Evolutionary conservation across 2,888 invertebrate genomes (phyloP).

Genomic region (Onchidella celtica): DNA sequence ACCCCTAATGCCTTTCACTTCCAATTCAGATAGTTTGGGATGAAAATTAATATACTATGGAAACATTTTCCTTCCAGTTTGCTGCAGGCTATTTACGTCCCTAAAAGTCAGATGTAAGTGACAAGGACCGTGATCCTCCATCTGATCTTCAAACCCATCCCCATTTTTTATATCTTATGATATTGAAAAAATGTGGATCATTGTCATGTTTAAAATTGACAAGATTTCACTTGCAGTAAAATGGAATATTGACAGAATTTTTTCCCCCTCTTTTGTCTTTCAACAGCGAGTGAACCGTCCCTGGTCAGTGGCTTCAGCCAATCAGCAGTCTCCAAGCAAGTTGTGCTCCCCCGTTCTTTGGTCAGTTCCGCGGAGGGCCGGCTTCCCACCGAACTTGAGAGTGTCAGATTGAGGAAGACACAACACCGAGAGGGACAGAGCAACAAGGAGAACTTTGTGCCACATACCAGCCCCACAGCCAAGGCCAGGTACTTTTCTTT

Average conservation of each 20-base stretch:
- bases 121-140: too few relatives aligned
- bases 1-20: too few relatives aligned
- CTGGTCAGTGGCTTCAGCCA: constrained; percentile 60
- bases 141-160: too few relatives aligned
- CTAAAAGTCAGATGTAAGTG: too few relatives aligned
- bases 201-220: too few relatives aligned
- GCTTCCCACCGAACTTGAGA: constrained; percentile 21
- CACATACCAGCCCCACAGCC: background rate
- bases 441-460: background rate
- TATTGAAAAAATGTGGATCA: too few relatives aligned
- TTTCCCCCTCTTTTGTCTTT: background rate
- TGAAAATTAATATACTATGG: too few relatives aligned
- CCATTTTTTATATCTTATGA: too few relatives aligned
- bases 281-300: constrained; percentile 71
- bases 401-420: background rate
- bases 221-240: background rate
- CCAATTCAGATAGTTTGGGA: too few relatives aligned
- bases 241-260: background rate
- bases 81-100: too few relatives aligned
- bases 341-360: constrained; percentile 51
- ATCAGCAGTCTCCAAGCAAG: constrained; percentile 47
- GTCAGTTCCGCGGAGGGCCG: constrained; percentile 47
- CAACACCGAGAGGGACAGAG: constrained; percentile 12
- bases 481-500: too few relatives aligned
- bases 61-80: too few relatives aligned